Evolutionary conservation across 2,888 invertebrate species (phyloP).

Genomic region (Brenthis daphne): DNA sequence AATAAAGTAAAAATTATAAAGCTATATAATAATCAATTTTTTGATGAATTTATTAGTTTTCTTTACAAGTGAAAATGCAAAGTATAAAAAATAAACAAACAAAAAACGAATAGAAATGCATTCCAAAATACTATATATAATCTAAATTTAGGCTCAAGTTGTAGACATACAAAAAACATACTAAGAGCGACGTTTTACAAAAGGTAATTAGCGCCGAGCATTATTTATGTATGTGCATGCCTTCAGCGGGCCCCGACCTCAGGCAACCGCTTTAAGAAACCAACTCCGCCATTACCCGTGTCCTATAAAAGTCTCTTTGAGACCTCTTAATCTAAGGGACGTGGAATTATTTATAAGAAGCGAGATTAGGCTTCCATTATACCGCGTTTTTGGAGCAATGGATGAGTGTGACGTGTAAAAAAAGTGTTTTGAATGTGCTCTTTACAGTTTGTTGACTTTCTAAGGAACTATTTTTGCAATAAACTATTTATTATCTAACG

Average conservation of each 20-base stretch:
- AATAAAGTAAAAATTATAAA: too few relatives aligned
- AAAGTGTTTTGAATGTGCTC: slow-evolving; percentile 2
- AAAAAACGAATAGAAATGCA: not conserved
- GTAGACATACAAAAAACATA: too few relatives aligned
- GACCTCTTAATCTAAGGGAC: slow-evolving; percentile 38
- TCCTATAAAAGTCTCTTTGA: slow-evolving; percentile 32
- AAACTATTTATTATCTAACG: too few relatives aligned
- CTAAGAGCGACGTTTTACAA: too few relatives aligned
- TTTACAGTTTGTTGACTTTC: too few relatives aligned
- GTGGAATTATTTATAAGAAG: slow-evolving; percentile 43
- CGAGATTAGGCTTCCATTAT: slow-evolving; percentile 25
- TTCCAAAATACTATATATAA: too few relatives aligned
- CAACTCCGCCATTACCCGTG: slow-evolving; percentile 18
- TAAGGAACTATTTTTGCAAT: too few relatives aligned
- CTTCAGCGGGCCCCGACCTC: not conserved
- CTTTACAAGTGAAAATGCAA: too few relatives aligned
- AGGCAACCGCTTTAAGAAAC: slow-evolving; percentile 21
- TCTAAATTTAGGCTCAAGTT: too few relatives aligned
- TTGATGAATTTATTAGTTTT: too few relatives aligned
- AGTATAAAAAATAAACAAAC: not conserved
- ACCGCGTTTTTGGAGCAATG: slow-evolving; percentile 8
- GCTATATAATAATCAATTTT: too few relatives aligned
- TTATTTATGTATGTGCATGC: slow-evolving; percentile 1
- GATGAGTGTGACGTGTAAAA: not conserved
- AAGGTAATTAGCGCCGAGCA: not conserved